Base-by-base conservation (phyloP, 53 echinoderm and acorn worm genomes). In the Actinopyga echinites region DNA sequence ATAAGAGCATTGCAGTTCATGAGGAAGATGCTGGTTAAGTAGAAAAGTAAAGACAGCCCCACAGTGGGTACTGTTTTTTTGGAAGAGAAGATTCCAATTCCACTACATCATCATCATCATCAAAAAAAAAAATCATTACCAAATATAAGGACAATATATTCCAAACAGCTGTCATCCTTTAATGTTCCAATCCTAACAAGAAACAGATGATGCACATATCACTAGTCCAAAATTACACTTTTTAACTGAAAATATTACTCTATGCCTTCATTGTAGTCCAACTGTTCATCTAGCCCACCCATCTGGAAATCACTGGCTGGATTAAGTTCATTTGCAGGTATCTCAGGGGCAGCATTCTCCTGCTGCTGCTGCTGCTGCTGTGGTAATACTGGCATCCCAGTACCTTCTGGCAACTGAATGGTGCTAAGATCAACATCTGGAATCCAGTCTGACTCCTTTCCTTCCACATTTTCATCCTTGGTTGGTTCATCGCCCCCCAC, bases 211-310 rank as follows among this genome's bases (percentile, higher is more conserved):
- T 49, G 49, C 49, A 15, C 17, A 5, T 49, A 13, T 15, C 17
- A 17, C 17, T 2, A 49, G 17, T 15, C 13, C 49, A 49, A 75
- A 12, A 20, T 56, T 59, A 60, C 30, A 19, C 53, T 57, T 11
- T 23, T 22, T 17, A 57, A 34, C 23, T 8, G 13, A 8, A 29
- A 11, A 28, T 17, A 44, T 10, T 52, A 66, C 60, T 61, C 49
- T 52, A 83, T 67, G 35, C 36, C 44, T 83, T 83, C 66, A 83
- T 83, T 83, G 40, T 71, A 71, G 71, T 71, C 71, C 71, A 71
- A 40, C 71, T 71, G 71, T 71, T 71, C 71, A 10, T 71, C 71
- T 20, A 71, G 6, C 23, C 71, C 71, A 71, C 71, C 71, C 21
- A 71, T 35, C 24, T 40, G 71, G 37, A 71, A 42, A 71, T 71